Evolutionary conservation across 2,113 vertebrate genomes (phyloP).

Genomic region (Crotalus tigris): DNA sequence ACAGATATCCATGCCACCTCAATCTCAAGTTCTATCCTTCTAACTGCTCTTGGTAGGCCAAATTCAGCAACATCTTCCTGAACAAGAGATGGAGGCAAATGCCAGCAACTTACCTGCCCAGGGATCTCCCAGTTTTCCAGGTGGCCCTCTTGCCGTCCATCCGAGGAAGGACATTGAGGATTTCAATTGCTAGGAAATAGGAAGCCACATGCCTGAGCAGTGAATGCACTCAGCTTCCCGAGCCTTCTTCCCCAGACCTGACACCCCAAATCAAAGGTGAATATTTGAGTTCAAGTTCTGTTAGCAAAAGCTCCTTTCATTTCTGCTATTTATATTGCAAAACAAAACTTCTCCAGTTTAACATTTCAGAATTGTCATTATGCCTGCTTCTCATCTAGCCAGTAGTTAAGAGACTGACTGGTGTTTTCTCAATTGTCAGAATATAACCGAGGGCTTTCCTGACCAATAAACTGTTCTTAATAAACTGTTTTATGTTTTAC

Average conservation of each 20-base stretch:
- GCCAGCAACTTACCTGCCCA: slow-evolving; percentile 12
- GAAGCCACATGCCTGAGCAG: not conserved
- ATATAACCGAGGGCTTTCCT: not conserved
- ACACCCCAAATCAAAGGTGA: not conserved
- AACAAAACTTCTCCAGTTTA: not conserved
- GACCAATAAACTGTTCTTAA: not conserved
- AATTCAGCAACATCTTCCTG: not conserved
- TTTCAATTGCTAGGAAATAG: slow-evolving; percentile 61
- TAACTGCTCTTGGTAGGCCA: not conserved
- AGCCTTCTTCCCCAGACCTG: not conserved
- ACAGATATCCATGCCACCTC: not conserved
- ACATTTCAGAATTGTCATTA: not conserved
- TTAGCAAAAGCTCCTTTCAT: not conserved
- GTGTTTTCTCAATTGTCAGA: not conserved
- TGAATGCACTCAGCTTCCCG: not conserved
- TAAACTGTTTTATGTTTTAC: not conserved
- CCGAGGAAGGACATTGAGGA: slow-evolving; percentile 61
- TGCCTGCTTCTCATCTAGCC: not conserved
- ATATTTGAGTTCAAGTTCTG: not conserved
- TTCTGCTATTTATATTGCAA: not conserved
- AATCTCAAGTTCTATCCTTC: not conserved
- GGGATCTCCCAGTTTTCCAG: slow-evolving; percentile 18
- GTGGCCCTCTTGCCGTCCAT: slow-evolving; percentile 37
- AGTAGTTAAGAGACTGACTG: not conserved
- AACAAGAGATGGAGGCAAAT: not conserved